Evolutionary conservation across 2,888 invertebrate species (phyloP), one percentile per base, ranked within the genome.

Genomic region (Lithophane leautieri): DNA sequence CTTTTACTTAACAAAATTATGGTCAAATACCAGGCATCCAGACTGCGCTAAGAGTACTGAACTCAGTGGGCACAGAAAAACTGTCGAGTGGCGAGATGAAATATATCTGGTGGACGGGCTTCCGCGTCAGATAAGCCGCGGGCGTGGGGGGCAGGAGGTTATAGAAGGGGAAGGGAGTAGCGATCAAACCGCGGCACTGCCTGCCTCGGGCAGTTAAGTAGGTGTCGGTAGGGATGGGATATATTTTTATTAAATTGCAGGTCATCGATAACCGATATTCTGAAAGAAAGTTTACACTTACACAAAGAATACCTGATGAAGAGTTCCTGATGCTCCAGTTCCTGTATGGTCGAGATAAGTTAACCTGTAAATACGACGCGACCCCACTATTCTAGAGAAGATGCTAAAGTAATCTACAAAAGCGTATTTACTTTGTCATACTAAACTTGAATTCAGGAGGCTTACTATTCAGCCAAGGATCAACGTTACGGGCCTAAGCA

Each of bases 51-150:
- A 77, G 71, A 83, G 80, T 79, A 82, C 78, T 80, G 71, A 82
- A 78, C 81, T 82, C 73, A 70, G 83, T 84, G 82, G 76, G 75
- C 80, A 85, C 87, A 88, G 88, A 91, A 92, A 92, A 90, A 90
- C 88, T 89, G 90, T 88, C 87, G 89, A 90, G 90, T 89, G 90
- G 88, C 85, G 91, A 92, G 92, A 94, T 94, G 93, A 94, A 93
- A 94, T 94, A 94, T 93, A 92, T 93, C 93, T 92, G 86, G 83
- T 84, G 88, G 88, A 86, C 88, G 88, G 89, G 92, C 91, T 92
- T 93, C 91, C 92, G 91, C 89, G 91, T 90, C 92, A 91, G 93
- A 94, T 94, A 93, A 94, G 92, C 93, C 89, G 89, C 86, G 89
- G 89, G 90, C 89, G 88, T 67, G 52, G 82, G 66, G 75, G 68